These are phyloP conservation scores for Aphelinus certus DNA, from an alignment of 1,140 invertebrate species.

Conservation along the genomic window DNA sequence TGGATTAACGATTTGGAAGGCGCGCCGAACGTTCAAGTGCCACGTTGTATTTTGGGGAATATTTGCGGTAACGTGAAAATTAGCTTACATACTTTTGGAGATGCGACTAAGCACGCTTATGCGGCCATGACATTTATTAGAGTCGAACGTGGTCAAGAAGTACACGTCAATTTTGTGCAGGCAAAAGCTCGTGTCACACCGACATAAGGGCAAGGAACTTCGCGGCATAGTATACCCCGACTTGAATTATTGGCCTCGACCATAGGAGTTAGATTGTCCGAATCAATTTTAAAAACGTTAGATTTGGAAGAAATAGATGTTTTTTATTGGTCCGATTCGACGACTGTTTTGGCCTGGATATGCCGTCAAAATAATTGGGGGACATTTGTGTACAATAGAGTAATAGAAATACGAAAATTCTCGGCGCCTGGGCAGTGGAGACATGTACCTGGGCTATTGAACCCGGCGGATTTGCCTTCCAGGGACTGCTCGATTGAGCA, in stretches of 20 bases:
- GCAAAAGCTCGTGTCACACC: constrained; percentile 53
- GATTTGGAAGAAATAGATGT: not conserved
- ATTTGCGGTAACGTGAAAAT: not conserved
- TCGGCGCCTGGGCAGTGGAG: not conserved
- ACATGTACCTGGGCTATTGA: constrained; percentile 25
- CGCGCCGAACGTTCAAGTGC: not conserved
- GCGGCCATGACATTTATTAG: constrained; percentile 1
- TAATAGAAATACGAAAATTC: not conserved
- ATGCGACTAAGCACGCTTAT: not conserved
- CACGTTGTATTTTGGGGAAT: constrained; percentile 9
- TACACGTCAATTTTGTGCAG: constrained; percentile 27
- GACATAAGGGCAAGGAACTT: constrained; percentile 42
- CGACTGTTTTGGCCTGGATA: constrained; percentile 26
- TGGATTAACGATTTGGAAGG: not conserved
- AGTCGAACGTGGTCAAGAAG: not conserved
- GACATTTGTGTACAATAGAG: constrained; percentile 40
- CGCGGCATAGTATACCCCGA: constrained; percentile 42
- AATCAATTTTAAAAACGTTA: constrained; percentile 14
- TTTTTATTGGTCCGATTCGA: not conserved
- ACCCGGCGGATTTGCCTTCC: constrained; percentile 51
- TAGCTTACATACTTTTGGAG: constrained; percentile 21
- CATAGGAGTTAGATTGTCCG: constrained; percentile 47
- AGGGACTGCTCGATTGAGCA: constrained; percentile 39
- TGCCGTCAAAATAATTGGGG: not conserved
- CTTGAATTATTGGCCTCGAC: constrained; percentile 52